A percentile compares a stretch with the other conserved stretches of the same genome.
These are phyloP conservation scores for Agrotis exclamationis DNA, from an alignment of 2,888 invertebrate genomes.

Conservation along the genomic window DNA sequence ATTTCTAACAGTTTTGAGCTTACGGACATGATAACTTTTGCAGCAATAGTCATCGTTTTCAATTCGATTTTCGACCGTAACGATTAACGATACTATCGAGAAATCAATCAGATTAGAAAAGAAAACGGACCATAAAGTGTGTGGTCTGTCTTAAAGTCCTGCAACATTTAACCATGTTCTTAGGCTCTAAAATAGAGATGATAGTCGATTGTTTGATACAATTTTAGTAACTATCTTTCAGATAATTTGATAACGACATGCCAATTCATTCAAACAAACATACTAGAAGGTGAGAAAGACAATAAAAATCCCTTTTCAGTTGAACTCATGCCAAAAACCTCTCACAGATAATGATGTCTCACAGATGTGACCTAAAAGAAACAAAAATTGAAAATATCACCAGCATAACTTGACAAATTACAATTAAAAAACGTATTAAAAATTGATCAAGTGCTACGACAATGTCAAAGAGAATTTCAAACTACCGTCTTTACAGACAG, in stretches of 20 bases:
- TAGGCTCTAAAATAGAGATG: slow-evolving; percentile 4
- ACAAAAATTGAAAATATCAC: slow-evolving; percentile 59
- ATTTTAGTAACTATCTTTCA: slow-evolving; percentile 29
- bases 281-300: neutral
- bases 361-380: slow-evolving; percentile 63
- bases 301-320: slow-evolving; percentile 37
- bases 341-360: slow-evolving; percentile 60
- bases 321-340: slow-evolving; percentile 49
- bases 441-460: slow-evolving; percentile 80
- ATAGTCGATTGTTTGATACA: slow-evolving; percentile 34
- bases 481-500: slow-evolving; percentile 87
- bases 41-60: neutral
- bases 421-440: slow-evolving; percentile 70
- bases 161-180: neutral
- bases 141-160: neutral
- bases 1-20: slow-evolving; percentile 2
- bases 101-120: slow-evolving; percentile 2
- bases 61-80: neutral
- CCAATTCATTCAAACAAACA: slow-evolving; percentile 23
- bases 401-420: slow-evolving; percentile 69
- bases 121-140: too few relatives aligned
- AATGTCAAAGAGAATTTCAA: slow-evolving; percentile 82
- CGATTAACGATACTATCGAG: neutral
- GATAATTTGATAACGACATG: slow-evolving; percentile 25
- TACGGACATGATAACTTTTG: neutral